Evolutionary conservation across 2,797 vertebrate species (phyloP), one percentile per base, ranked within the genome.

Genomic region (Todus mexicanus): DNA sequence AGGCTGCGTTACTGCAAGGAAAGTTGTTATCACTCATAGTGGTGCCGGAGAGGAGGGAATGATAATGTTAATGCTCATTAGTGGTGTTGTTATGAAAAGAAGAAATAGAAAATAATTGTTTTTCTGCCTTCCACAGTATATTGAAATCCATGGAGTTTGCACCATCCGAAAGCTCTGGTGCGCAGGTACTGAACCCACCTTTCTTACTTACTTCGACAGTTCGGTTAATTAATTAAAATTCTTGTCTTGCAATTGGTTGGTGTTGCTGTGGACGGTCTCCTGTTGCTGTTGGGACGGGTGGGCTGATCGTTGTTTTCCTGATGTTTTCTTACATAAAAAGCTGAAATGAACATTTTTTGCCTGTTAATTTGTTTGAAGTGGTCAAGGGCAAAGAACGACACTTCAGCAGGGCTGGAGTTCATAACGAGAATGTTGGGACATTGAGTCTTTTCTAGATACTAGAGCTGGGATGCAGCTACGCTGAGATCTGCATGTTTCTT

Each of bases 81-180:
- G 95, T 3, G 26, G 29, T 53, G 69, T 63, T 76, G 42, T 75
- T 81, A 42, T 5, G 65, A 77, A 77, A 89, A 84, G 87, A 74
- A 51, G 40, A 74, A 76, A 89, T 3, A 59, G 94, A 90, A 92
- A 97, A 76, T 97, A 95, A 95, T 48, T 86, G 29, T 72, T 64
- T 86, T 69, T 87, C 91, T 97, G 59, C 92, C 96, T 96, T 97
- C 95, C 61, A 47, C 97, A 99, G 99, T 94, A 99, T 99, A 95
- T 98, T 99, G 94, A 99, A 99, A 96, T 98, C 99, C 86, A 99
- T 99, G 99, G 99, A 99, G 98, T 99, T 99, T 96, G 98, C 98
- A 60, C 98, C 98, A 2, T 97, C 98, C 7, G 98, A 99, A 91
- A 97, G 97, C 95, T 97, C 98, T 93, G 97, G 98, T 92, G 97